Base-by-base conservation (phyloP, 2,797 vertebrate genomes). In the Myiotriccus ornatus region DNA sequence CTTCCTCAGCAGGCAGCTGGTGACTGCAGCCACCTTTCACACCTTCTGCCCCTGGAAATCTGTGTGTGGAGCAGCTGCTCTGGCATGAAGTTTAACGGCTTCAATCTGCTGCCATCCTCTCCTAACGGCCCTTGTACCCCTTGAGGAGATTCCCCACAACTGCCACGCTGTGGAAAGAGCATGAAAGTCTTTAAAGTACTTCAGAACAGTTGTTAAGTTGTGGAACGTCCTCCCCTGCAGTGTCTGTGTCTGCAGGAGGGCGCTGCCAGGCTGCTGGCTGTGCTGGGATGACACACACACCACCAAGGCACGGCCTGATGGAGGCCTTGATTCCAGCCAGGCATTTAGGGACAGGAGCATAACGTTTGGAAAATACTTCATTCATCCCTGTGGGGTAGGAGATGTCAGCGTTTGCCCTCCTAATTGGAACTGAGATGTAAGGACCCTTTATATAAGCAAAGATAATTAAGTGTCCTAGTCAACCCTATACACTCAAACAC, bases 371-470 rank as follows among this genome's bases (percentile, higher is more conserved):
- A 93, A 86, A 75, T 65, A 52, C 11, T 91, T 90, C 14, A 34
- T 91, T 84, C 57, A 34, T 91, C 47, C 83, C 79, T 84, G 34
- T 64, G 79, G 67, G 13, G 32, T 75, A 27, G 80, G 76, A 93
- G 49, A 37, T 89, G 49, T 63, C 89, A 89, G 24, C 4, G 0
- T 91, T 85, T 94, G 44, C 55, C 79, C 70, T 94, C n/a, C 46
- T 94, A 83, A 93, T 89, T 87, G 67, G 43, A 89, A 50, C 62
- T 62, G 73, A 93, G 81, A n/a, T 89, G 57, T 77, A 77, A 91
- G 62, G 68, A 81, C 65, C 43, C 57, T 83, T 87, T 81, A 71
- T 57, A 27, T 37, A 88, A 88, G 25, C 62, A 73, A 62, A 78
- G 62, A 59, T 93, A 89, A 91, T 87, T 68, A 86, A 76, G 74